Evolutionary conservation across 2,113 vertebrate genomes (phyloP).

Genomic region (Takifugu bimaculatus): DNA sequence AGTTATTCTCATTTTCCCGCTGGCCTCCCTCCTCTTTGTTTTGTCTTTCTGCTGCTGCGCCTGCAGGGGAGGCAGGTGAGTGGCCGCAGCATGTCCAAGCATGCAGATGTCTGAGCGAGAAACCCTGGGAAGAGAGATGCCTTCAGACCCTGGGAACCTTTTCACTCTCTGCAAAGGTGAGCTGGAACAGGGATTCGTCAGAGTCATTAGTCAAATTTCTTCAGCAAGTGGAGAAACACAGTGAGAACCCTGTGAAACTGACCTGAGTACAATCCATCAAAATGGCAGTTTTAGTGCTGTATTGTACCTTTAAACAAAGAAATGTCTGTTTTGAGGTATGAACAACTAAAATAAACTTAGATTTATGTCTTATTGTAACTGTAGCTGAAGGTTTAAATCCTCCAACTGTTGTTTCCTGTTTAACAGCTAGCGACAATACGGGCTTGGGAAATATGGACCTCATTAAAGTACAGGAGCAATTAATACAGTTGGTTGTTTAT

Average conservation of each 20-base stretch:
- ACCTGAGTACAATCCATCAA: no score
- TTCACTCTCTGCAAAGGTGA: not conserved
- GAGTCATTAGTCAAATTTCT: slow-evolving; percentile 1
- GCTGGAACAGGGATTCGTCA: slow-evolving; percentile 2
- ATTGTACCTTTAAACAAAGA: not conserved
- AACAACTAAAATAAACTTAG: no score
- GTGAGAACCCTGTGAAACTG: not conserved
- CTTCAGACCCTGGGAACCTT: slow-evolving; percentile 28
- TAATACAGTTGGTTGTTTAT: no score
- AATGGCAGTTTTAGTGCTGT: no score
- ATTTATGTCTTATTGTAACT: no score
- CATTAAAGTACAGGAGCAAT: no score
- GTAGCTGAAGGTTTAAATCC: no score
- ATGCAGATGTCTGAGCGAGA: slow-evolving; percentile 16
- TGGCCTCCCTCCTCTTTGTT: slow-evolving; percentile 10
- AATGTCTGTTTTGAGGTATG: not conserved
- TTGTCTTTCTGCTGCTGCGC: slow-evolving; percentile 20
- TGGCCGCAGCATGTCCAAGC: slow-evolving; percentile 40
- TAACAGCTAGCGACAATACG: no score
- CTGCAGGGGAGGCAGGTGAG: slow-evolving; percentile 45
- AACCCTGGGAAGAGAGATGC: slow-evolving; percentile 30
- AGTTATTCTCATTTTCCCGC: not conserved
- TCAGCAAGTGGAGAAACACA: not conserved
- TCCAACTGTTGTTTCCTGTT: no score
- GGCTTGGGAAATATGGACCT: no score